phyloP scores from a whole-genome alignment of 1,140 invertebrate genomes.

The Nasonia vitripennis region DNA sequence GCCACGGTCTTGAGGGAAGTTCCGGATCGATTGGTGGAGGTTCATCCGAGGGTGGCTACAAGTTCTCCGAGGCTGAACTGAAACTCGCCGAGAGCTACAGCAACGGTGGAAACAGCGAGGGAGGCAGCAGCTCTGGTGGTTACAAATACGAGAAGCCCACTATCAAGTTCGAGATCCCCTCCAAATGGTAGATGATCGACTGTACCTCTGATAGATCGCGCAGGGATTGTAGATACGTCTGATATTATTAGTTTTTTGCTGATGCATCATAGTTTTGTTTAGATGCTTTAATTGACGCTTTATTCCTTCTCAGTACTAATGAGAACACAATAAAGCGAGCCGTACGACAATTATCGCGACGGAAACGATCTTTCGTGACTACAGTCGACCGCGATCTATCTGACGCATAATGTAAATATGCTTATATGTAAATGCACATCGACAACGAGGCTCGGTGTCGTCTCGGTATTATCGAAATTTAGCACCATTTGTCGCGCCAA shows the following conservation, averaged over 20 bases:
- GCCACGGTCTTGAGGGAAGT: no score
- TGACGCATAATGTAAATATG: background rate
- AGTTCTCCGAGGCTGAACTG: background rate
- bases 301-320: no score
- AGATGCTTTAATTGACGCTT: no score
- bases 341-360: background rate
- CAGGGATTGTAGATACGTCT: background rate
- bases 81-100: background rate
- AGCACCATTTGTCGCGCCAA: background rate
- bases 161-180: slow-evolving; percentile 35
- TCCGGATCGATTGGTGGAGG: background rate
- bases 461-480: background rate
- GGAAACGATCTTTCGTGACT: background rate
- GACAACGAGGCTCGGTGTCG: background rate
- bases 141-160: slow-evolving; percentile 35
- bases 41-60: background rate
- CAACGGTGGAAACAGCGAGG: background rate
- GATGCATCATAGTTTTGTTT: no score
- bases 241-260: background rate
- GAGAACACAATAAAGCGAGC: background rate
- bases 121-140: background rate
- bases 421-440: background rate
- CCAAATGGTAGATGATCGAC: background rate
- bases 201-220: background rate
- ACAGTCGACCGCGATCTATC: background rate